These are phyloP conservation scores for Lerema accius DNA, from an alignment of 1,140 invertebrate species.

Conservation along the genomic window DNA sequence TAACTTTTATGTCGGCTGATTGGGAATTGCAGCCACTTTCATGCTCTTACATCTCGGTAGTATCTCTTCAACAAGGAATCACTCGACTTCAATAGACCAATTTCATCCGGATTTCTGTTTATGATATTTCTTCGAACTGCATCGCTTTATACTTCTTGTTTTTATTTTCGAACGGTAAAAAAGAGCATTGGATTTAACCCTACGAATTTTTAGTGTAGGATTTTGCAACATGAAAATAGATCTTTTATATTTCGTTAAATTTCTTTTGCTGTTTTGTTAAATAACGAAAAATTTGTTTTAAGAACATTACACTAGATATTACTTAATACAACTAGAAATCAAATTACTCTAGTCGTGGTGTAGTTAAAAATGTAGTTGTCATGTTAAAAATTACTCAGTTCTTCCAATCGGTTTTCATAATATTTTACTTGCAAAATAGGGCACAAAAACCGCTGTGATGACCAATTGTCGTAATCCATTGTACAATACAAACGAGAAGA, in stretches of 20 bases:
- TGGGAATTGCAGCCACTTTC: neutral
- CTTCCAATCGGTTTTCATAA: neutral
- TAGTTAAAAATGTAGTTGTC: too few relatives aligned
- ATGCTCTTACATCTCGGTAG: neutral
- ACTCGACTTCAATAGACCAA: neutral
- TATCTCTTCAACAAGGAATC: conserved; percentile 15
- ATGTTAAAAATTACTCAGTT: too few relatives aligned
- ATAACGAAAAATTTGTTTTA: too few relatives aligned
- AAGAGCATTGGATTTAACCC: too few relatives aligned
- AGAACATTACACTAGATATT: too few relatives aligned
- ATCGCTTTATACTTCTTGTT: neutral
- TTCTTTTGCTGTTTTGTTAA: too few relatives aligned
- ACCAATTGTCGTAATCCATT: neutral
- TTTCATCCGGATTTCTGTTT: neutral
- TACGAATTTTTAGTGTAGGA: too few relatives aligned
- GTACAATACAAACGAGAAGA: neutral
- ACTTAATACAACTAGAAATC: too few relatives aligned
- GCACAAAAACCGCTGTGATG: neutral
- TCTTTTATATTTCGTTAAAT: too few relatives aligned
- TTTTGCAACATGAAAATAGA: too few relatives aligned
- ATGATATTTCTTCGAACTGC: neutral
- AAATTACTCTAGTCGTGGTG: too few relatives aligned
- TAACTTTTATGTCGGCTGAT: neutral
- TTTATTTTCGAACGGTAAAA: too few relatives aligned
- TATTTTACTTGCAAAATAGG: neutral